A percentile compares a stretch with the other conserved stretches of the same genome.
These are phyloP conservation scores for Cerastis rubricosa DNA, from an alignment of 2,888 invertebrate genomes.

Conservation along the genomic window DNA sequence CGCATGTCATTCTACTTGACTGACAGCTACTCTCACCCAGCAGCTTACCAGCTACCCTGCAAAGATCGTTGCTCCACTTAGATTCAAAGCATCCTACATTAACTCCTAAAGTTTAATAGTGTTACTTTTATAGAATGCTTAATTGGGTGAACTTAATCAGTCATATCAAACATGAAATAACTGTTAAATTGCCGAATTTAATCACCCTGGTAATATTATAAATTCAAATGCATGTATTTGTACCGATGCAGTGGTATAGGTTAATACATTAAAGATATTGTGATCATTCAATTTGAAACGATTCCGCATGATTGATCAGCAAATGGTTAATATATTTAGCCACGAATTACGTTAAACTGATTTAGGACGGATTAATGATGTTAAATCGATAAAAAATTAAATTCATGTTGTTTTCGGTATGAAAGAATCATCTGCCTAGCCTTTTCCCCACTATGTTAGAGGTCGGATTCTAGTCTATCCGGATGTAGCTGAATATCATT, in stretches of 20 bases:
- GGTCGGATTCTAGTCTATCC: no score
- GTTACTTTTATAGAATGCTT: neutral
- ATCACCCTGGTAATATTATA: slow-evolving; percentile 1
- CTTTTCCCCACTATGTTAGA: no score
- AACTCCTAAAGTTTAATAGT: neutral
- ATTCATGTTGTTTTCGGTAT: neutral
- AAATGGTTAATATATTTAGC: slow-evolving; percentile 1
- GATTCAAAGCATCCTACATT: neutral
- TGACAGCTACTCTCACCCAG: neutral
- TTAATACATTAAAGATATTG: slow-evolving; percentile 36
- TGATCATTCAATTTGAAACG: slow-evolving; percentile 32
- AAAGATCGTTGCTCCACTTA: neutral
- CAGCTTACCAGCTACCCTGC: neutral
- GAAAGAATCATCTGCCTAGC: neutral
- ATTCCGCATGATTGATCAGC: slow-evolving; percentile 18
- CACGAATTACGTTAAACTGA: neutral
- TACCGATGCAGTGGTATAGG: neutral
- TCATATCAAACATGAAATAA: neutral
- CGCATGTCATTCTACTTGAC: neutral
- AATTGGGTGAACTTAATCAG: no score
- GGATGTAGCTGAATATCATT: no score
- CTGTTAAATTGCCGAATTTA: slow-evolving; percentile 6
- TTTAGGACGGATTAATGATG: slow-evolving; percentile 12
- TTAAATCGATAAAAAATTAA: neutral
- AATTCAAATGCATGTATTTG: slow-evolving; percentile 22